Conservation (phyloP, 2,797 vertebrate genomes). For the Lepilemur septentrionalis region DNA sequence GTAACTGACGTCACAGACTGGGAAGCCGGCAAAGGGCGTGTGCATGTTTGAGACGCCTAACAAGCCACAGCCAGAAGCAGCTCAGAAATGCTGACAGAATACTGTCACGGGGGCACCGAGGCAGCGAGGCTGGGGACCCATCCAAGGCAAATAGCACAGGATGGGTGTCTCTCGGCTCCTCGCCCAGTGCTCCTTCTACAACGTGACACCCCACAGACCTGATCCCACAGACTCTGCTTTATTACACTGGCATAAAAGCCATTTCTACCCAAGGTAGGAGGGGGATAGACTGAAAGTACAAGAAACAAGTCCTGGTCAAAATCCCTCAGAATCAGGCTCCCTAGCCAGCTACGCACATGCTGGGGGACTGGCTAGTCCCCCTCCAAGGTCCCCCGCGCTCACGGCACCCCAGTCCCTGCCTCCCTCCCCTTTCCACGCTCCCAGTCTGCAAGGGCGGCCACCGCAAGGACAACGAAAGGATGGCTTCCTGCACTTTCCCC, state of each 20-base stretch:
- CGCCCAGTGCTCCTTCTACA: not conserved
- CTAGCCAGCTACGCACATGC: accelerated
- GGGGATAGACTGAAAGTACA: not conserved
- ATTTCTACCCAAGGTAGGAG: not conserved
- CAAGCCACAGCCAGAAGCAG: no score
- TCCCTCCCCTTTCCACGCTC: not conserved
- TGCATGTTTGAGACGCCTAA: not conserved
- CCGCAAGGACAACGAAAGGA: not conserved
- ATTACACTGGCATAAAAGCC: not conserved
- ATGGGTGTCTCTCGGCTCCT: not conserved
- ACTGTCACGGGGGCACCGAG: not conserved
- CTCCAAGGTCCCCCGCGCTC: no score
- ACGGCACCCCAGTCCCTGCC: not conserved
- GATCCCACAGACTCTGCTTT: not conserved
- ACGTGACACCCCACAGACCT: accelerated
- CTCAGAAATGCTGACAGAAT: not conserved
- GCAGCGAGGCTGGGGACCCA: not conserved
- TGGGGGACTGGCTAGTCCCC: not conserved
- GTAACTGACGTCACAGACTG: not conserved
- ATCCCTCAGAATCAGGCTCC: not conserved
- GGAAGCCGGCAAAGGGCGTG: not conserved
- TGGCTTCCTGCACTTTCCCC: not conserved
- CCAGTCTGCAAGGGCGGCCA: not conserved
- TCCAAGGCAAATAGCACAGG: accelerated
- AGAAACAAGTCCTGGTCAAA: not conserved